Percentiles rank a stretch among this genome's conserved stretches.
phyloP scores from a whole-genome alignment of 1,140 invertebrate genomes.

The Phortica variegata region DNA sequence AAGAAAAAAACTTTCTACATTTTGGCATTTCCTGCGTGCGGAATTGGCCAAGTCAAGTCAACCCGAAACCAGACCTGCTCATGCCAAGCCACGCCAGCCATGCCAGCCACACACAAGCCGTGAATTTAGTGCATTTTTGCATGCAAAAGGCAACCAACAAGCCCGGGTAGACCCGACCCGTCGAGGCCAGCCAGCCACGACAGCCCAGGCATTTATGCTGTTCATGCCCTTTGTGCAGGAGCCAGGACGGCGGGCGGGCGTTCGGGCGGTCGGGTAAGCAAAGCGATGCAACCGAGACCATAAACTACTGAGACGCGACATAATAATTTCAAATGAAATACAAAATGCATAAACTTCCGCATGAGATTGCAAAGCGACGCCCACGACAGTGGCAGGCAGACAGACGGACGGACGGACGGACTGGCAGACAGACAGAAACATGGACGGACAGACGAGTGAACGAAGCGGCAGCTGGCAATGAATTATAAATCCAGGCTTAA shows the following conservation, averaged over 20 bases:
- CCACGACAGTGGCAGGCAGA: constrained; percentile 27
- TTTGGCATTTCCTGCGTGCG: neutral
- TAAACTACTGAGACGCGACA: constrained; percentile 30
- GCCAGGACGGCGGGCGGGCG: no score
- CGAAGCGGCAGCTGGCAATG: constrained; percentile 37
- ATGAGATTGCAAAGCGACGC: constrained; percentile 29
- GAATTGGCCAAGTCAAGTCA: no score
- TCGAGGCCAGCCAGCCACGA: no score
- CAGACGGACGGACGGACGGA: constrained; percentile 9
- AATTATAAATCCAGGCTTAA: constrained; percentile 54
- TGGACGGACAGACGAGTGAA: neutral
- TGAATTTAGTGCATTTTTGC: constrained; percentile 24
- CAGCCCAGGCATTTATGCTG: no score
- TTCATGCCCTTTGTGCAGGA: no score
- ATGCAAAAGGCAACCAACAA: constrained; percentile 11
- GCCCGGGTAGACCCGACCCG: no score
- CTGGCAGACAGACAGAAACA: constrained; percentile 9
- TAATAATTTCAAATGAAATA: constrained; percentile 55
- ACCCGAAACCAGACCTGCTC: no score
- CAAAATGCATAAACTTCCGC: constrained; percentile 47
- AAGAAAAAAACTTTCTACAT: constrained; percentile 2
- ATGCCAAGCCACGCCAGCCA: no score
- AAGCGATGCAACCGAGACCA: constrained; percentile 16
- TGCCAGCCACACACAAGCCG: no score
- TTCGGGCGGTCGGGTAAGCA: neutral